phyloP scores from a whole-genome alignment of 2,888 invertebrate species.

The Hydraecia micacea region DNA sequence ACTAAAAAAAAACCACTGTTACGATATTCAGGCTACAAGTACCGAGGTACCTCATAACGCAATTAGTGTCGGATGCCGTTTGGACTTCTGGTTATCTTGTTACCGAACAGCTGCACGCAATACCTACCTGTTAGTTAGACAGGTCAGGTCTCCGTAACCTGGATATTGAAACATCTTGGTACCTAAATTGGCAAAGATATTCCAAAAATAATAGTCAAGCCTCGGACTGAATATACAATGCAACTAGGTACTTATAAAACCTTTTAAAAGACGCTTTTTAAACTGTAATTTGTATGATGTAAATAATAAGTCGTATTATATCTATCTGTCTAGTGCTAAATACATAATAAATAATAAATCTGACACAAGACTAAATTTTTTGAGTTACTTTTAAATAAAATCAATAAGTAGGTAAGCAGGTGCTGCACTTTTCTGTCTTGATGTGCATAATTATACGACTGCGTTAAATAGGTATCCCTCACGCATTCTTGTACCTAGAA shows the following conservation, averaged over 20 bases:
- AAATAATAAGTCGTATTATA: background rate
- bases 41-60: conserved; percentile 2
- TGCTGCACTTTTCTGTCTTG: background rate
- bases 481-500: background rate
- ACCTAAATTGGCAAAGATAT: conserved; percentile 31
- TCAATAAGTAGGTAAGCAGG: background rate
- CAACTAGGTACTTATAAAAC: background rate
- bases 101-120: conserved; percentile 18
- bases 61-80: conserved; percentile 38
- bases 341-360: background rate
- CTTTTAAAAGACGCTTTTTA: background rate
- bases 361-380: background rate
- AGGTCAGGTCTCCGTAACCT: conserved; percentile 28
- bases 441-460: background rate
- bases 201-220: background rate
- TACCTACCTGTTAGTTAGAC: conserved; percentile 29
- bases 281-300: background rate
- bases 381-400: background rate
- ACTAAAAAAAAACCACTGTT: conserved; percentile 8
- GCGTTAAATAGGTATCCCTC: background rate
- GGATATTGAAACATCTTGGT: conserved; percentile 24
- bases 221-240: background rate
- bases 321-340: background rate
- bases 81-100: conserved; percentile 43
- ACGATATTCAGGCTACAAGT: background rate